A percentile compares a stretch with the other conserved stretches of the same genome.
Conservation (phyloP, 2,797 vertebrate species). For the Catostomus latipinnis region DNA sequence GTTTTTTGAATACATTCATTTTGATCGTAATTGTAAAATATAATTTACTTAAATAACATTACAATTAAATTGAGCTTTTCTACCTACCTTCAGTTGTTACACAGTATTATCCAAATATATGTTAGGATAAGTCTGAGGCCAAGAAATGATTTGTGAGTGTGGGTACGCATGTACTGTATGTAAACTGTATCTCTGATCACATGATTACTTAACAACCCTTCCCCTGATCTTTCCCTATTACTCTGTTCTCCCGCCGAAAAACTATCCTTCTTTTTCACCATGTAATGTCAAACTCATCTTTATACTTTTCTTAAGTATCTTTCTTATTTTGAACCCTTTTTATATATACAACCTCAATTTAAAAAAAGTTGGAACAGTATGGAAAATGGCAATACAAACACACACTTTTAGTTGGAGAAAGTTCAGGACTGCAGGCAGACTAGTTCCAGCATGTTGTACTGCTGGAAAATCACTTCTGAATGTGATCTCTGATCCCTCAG, state of each 20-base stretch:
- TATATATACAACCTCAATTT: too few species aligned
- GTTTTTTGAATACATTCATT: too few species aligned
- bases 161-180: slow-evolving; percentile 5
- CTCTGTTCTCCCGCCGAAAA: too few species aligned
- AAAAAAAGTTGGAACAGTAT: too few species aligned
- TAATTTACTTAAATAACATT: not conserved
- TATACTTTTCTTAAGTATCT: not conserved
- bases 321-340: not conserved
- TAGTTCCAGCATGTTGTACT: too few species aligned
- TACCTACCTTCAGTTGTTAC: not conserved
- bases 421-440: too few species aligned
- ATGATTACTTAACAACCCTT: slow-evolving; percentile 34
- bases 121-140: not conserved
- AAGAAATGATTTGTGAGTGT: slow-evolving; percentile 18
- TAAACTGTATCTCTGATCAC: slow-evolving; percentile 44
- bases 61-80: not conserved
- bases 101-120: slow-evolving; percentile 5
- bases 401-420: too few species aligned
- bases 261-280: too few species aligned
- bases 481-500: too few species aligned
- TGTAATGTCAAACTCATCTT: too few species aligned
- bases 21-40: not conserved
- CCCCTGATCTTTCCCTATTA: not conserved
- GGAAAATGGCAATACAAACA: too few species aligned
- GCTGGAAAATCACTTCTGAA: too few species aligned